phyloP scores from a whole-genome alignment of 92 coral and sea anemone species.

The Porites lobata region DNA sequence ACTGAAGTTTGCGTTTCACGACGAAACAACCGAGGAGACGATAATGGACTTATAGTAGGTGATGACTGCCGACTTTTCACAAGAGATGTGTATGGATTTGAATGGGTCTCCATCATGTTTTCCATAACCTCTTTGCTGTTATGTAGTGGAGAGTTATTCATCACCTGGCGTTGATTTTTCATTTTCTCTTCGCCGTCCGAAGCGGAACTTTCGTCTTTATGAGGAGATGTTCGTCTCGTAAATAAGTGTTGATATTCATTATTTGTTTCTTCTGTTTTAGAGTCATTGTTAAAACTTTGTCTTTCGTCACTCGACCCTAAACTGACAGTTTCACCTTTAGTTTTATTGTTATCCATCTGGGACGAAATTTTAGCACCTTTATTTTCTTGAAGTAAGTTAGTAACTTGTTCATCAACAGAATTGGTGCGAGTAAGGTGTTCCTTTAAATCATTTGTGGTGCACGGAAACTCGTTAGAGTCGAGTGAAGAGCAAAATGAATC shows the following conservation, averaged over 20 bases:
- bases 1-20: constrained; percentile 3
- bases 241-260: neutral
- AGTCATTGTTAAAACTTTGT: neutral
- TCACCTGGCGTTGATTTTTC: neutral
- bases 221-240: neutral
- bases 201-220: neutral
- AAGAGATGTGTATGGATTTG: constrained; percentile 22
- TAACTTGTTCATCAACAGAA: neutral
- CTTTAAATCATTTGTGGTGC: neutral
- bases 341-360: neutral
- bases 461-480: constrained; percentile 62
- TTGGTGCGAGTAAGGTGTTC: neutral
- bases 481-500: constrained; percentile 68
- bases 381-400: neutral
- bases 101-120: neutral
- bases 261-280: neutral
- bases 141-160: neutral
- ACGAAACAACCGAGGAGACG: constrained; percentile 23
- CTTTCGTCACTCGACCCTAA: neutral
- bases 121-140: neutral
- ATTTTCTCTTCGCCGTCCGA: neutral
- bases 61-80: constrained; percentile 31
- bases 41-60: constrained; percentile 6
- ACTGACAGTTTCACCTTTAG: neutral
- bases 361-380: neutral